Evolutionary conservation across 2,888 invertebrate genomes (phyloP), one percentile per base, ranked within the genome.

Genomic region (Malachius bipustulatus): DNA sequence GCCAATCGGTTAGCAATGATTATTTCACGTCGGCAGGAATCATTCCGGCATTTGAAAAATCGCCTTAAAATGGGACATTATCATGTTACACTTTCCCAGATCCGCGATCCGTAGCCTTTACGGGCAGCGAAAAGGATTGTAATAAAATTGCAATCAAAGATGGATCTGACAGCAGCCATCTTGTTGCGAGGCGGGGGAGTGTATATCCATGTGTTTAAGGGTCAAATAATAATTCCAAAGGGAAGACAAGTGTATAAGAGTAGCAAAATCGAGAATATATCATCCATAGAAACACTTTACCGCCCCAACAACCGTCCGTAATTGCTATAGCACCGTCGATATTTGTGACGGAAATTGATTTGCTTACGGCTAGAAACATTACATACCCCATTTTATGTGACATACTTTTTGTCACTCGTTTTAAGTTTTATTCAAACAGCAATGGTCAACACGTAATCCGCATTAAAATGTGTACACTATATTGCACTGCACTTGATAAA

Each of bases 331-430:
- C 14, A n/a, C 16, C 34, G 15, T 29, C 26, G 31, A 44, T 47
- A 46, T 49, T 46, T 42, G 45, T 44, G 45, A 50, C 50, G 51
- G 55, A 58, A 59, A 62, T 59, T 60, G 61, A 60, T 61, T 60
- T 57, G 61, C 60, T 61, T 60, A 60, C 60, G 57, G 56, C 54
- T 57, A 59, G 59, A 56, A 60, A 59, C 60, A 62, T 59, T 59
- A 62, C 61, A 73, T 75, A 75, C 75, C 75, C 75, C 74, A 74
- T 74, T 75, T 75, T 59, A 73, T 73, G 73, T 75, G 74, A 75
- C 75, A 75, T 73, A 74, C 74, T 72, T 73, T 72, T 71, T 69
- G 70, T n/a, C n/a, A n/a, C n/a, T n/a, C 70, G 68, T 57, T 50
- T 62, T 63, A 68, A 69, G 51, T 50, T 59, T 63, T 45, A 44